Percentiles rank a stretch among this genome's conserved stretches.
Conservation (phyloP, 2,113 vertebrate genomes). For the Chamaea fasciata region DNA sequence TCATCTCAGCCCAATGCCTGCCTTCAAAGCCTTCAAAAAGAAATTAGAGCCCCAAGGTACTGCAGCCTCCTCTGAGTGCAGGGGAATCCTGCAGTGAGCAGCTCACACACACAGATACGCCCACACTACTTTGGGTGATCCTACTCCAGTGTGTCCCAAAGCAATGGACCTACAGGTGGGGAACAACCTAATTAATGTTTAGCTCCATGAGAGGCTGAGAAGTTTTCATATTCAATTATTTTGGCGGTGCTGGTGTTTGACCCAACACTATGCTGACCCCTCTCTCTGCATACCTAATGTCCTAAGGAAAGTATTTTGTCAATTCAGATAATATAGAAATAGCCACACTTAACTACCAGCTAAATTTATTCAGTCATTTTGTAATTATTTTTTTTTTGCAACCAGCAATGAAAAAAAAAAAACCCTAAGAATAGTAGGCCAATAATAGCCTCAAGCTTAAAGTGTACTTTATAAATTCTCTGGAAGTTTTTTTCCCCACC, state of each 20-base stretch:
- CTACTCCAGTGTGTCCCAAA: background rate
- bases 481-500: background rate
- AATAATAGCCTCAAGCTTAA: background rate
- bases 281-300: background rate
- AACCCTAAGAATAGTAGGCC: background rate
- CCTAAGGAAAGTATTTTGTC: background rate
- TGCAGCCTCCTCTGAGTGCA: background rate
- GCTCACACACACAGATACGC: fast-evolving
- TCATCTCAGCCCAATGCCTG: background rate
- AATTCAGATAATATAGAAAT: background rate
- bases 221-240: background rate
- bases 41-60: background rate
- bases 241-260: background rate
- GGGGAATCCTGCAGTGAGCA: background rate
- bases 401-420: background rate
- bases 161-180: background rate
- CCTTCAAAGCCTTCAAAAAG: background rate
- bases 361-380: background rate
- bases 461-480: background rate
- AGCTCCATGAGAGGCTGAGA: background rate
- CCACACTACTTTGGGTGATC: background rate
- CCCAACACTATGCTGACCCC: background rate
- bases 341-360: background rate
- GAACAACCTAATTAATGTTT: fast-evolving
- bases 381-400: background rate